phyloP scores from a whole-genome alignment of 1,140 invertebrate genomes.

The Globodera rostochiensis region DNA sequence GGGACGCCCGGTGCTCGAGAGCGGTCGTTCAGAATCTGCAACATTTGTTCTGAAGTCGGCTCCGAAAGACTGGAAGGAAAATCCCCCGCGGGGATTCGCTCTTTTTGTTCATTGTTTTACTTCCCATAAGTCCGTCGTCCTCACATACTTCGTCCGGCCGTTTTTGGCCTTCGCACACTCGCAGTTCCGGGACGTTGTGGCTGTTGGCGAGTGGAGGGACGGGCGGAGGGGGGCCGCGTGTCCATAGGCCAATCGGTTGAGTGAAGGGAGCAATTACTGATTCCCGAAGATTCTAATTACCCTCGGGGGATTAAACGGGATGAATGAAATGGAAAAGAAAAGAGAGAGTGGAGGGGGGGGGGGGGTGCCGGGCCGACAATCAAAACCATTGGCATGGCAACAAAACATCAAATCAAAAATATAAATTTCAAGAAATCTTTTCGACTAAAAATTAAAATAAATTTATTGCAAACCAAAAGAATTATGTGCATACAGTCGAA shows the following conservation, averaged over 20 bases:
- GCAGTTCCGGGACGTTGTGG: constrained; percentile 33
- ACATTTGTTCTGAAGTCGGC: constrained; percentile 21
- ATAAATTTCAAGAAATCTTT: neutral
- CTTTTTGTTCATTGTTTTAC: too few relatives aligned
- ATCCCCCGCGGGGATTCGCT: neutral
- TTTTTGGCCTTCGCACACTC: constrained; percentile 34
- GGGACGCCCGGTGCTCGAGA: constrained; percentile 12
- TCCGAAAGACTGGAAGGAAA: neutral
- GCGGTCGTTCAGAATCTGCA: constrained; percentile 40
- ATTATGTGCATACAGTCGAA: too few relatives aligned
- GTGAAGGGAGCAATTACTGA: too few relatives aligned
- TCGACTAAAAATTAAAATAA: too few relatives aligned
- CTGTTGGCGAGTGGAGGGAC: constrained; percentile 31
- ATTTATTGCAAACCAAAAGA: too few relatives aligned
- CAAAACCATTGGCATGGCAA: neutral
- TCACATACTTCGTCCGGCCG: constrained; percentile 43
- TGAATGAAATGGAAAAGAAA: too few relatives aligned
- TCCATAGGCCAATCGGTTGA: constrained; percentile 10
- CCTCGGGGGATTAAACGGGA: too few relatives aligned
- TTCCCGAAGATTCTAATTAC: too few relatives aligned
- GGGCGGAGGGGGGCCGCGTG: constrained; percentile 31
- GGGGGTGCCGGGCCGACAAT: neutral
- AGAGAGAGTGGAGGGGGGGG: neutral
- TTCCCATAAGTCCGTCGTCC: neutral
- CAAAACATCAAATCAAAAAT: neutral